Evolutionary conservation across 2,113 vertebrate genomes (phyloP).

Genomic region (pig (Sus scrofa)): DNA sequence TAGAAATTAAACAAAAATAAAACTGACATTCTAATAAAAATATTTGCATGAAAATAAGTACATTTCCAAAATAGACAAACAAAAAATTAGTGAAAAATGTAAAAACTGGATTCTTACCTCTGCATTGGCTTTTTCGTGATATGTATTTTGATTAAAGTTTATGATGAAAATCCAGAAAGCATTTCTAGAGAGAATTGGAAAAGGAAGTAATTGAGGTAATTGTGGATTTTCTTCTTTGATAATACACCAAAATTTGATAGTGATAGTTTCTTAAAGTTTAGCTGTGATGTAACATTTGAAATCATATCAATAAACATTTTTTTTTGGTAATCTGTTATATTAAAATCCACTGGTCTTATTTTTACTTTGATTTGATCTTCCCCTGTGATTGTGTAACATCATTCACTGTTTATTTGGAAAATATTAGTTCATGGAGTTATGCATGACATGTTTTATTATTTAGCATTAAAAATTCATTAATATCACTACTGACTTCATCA

Average conservation of each 20-base stretch:
- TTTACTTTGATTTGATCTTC: neutral
- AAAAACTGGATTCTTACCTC: neutral
- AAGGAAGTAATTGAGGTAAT: neutral
- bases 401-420: neutral
- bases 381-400: neutral
- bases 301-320: neutral
- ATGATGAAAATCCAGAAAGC: neutral
- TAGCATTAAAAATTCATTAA: neutral
- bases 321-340: neutral
- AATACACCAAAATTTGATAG: neutral
- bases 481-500: neutral
- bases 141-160: slow-evolving; percentile 21
- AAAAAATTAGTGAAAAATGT: neutral
- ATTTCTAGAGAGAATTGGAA: neutral
- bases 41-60: neutral
- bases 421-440: neutral
- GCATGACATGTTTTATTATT: neutral
- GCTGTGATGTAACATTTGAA: neutral
- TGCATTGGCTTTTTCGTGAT: neutral
- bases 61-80: neutral
- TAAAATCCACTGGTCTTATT: neutral
- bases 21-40: neutral
- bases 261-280: neutral
- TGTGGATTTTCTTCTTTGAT: neutral
- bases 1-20: slow-evolving; percentile 2